Base-by-base conservation (phyloP, 2,797 vertebrate species). In the Labroides dimidiatus region DNA sequence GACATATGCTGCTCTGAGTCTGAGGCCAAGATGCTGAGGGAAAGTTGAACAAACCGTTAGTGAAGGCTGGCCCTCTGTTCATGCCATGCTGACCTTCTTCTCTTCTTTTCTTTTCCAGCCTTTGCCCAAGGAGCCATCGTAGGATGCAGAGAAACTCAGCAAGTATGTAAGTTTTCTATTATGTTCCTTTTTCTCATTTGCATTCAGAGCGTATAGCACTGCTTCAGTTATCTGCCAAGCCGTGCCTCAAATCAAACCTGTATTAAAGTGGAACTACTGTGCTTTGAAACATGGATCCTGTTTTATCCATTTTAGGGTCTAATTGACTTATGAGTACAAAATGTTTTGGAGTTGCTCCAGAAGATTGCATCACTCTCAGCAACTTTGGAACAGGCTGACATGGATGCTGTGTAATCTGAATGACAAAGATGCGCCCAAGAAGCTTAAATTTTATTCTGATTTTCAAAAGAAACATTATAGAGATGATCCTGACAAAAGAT, bases 61-160 rank as follows among this genome's bases (percentile, higher is more conserved):
- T 61, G 58, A 66, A 68, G 47, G 37, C 74, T 44, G 68, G 24
- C 33, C 75, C 53, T 55, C 51, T 72, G 62, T 72, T 81, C 63
- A 48, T 55, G 33, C 30, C 1, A 64, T 36, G 20, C 70, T 87
- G 60, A 92, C 76, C 77, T 69, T 82, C 69, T 86, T 8, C 68
- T 82, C 69, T 86, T 8, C 68, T 87, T 87, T 85, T 86, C 74
- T 72, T 78, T 90, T 88, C n/a, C 82, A 95, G 94, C 94, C 94
- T 84, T 91, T 95, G 86, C 94, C 94, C 71, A 95, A 94, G 91
- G 94, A 95, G 83, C 94, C 94, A 0, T 95, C 94, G 81, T 95
- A 95, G 92, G 91, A 85, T 75, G 64, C 67, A 71, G 64, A 73
- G 65, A 75, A 75, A 75, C 37, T 73, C 84, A 45, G 78, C 81